Percentiles rank a stretch among this genome's conserved stretches.
Conservation (phyloP, 1,140 invertebrate species). For the Adoxophyes honmai region DNA sequence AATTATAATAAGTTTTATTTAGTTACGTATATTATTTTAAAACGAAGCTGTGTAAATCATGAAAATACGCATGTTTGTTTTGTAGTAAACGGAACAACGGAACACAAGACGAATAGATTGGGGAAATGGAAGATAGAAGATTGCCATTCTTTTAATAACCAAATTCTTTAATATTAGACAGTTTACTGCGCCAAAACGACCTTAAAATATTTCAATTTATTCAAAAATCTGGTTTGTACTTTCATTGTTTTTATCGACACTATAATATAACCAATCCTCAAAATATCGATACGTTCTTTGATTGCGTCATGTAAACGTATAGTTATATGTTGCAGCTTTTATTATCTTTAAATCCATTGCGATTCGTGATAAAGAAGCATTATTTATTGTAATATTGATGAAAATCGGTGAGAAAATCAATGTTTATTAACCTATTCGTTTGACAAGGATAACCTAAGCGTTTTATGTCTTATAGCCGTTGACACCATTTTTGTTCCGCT, state of each 20-base stretch:
- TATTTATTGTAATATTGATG: constrained; percentile 18
- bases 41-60: neutral
- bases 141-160: constrained; percentile 55
- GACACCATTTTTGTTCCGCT: constrained; percentile 70
- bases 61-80: neutral
- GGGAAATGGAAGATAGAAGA: constrained; percentile 48
- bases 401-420: constrained; percentile 23
- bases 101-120: constrained; percentile 23
- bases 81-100: neutral
- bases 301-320: constrained; percentile 73
- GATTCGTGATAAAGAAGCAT: constrained; percentile 11
- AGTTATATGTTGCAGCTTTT: constrained; percentile 38
- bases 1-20: no score
- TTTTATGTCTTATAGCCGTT: constrained; percentile 33
- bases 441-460: constrained; percentile 66
- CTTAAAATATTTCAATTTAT: constrained; percentile 25
- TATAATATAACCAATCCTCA: constrained; percentile 61
- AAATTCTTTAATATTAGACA: constrained; percentile 27
- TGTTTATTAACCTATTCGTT: constrained; percentile 57
- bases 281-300: constrained; percentile 65
- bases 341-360: constrained; percentile 30
- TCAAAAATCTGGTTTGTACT: constrained; percentile 29
- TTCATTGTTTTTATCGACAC: constrained; percentile 23
- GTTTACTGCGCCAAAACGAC: constrained; percentile 18
- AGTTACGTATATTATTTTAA: no score